Evolutionary conservation across 1,140 invertebrate species (phyloP), one percentile per base, ranked within the genome.

Genomic region (Riptortus pedestris): DNA sequence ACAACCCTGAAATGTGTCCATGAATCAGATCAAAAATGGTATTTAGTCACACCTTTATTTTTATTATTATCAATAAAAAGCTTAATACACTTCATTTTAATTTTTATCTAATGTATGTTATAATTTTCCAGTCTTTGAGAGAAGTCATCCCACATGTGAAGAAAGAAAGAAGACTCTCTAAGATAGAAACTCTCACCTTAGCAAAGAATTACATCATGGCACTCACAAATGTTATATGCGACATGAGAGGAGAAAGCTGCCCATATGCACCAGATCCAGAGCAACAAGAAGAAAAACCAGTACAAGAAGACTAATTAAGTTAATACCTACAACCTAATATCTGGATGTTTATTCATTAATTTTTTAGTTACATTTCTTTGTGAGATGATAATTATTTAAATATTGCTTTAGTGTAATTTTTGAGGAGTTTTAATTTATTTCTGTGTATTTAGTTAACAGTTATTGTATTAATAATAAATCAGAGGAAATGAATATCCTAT

Each of bases 171-270:
- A 87, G 89, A 69, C 77, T 91, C 66, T 88, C 87, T 59, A 92
- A 92, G 78, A 91, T 92, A 67, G 90, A 92, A 75, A 92, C 90
- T 12, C 75, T 92, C 18, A 91, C 89, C 16, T 74, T 92, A 72
- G 90, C 90, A 68, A 91, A 91, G 76, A 90, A 92, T 78, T 92
- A 92, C 75, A 92, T 92, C 72, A 90, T 90, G 80, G 90, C 90
- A 27, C 78, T 93, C 67, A 91, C 89, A 57, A 90, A 91, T 75
- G 87, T 90, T 65, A 89, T 92, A 73, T 88, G 86, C 74, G 84
- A 87, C 69, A 86, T 88, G 80, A 76, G 85, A 62, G 85, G 85
- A 57, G 84, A 87, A 67, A 78, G 79, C 57, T 79, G 80, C 65
- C 81, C 83, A 55, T 86, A 84, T 74, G 52, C 51, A 20, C 7